Evolutionary conservation across 2,888 invertebrate species (phyloP).

Genomic region (Meganola albula): DNA sequence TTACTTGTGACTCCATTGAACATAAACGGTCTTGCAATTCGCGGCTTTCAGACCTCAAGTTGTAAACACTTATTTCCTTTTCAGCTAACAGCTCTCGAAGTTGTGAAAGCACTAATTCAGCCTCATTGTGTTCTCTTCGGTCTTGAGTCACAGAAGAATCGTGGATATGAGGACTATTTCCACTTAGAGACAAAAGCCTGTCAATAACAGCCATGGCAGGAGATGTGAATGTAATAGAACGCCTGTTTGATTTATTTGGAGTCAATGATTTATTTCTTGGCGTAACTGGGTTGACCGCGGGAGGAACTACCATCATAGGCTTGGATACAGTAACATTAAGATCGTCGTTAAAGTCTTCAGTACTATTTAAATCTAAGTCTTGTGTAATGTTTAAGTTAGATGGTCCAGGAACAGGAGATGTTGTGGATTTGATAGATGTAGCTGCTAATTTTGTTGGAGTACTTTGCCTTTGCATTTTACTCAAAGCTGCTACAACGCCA

Average conservation of each 20-base stretch:
- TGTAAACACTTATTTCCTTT: conserved; percentile 73
- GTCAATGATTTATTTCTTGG: conserved; percentile 50
- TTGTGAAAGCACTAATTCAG: conserved; percentile 55
- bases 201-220: conserved; percentile 75
- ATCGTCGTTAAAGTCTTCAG: conserved; percentile 46
- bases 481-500: conserved; percentile 50
- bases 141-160: conserved; percentile 39
- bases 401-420: conserved; percentile 36
- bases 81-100: conserved; percentile 74
- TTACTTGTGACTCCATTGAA: conserved; percentile 56
- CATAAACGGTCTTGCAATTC: conserved; percentile 66
- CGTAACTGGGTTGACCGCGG: conserved; percentile 57
- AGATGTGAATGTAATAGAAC: conserved; percentile 63
- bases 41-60: conserved; percentile 67
- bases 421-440: conserved; percentile 23
- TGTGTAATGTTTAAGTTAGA: conserved; percentile 36
- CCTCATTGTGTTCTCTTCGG: conserved; percentile 48
- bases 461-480: conserved; percentile 49
- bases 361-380: conserved; percentile 28
- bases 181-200: conserved; percentile 64
- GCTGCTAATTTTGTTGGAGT: conserved; percentile 46
- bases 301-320: conserved; percentile 68
- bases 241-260: conserved; percentile 55
- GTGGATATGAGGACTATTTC: conserved; percentile 46
- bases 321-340: conserved; percentile 49